These are phyloP conservation scores for Microctenopoma steveboyesi DNA, from an alignment of 2,797 vertebrate species.

Conservation along the genomic window DNA sequence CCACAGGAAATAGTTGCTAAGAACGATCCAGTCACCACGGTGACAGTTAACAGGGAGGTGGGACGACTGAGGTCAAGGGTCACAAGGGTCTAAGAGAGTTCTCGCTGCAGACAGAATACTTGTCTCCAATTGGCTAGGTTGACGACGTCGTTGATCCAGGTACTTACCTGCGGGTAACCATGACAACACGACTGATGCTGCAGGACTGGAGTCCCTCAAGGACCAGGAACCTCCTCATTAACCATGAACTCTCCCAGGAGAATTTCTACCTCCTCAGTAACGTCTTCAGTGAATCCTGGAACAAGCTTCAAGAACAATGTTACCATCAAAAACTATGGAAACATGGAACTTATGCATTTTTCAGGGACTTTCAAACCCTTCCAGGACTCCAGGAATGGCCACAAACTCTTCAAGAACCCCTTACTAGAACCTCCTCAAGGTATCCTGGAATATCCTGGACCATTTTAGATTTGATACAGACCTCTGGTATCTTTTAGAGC, in stretches of 20 bases:
- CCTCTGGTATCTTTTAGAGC: too few relatives aligned
- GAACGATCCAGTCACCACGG: slow-evolving; percentile 58
- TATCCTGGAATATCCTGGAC: too few relatives aligned
- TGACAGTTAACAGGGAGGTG: slow-evolving; percentile 68
- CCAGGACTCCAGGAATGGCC: too few relatives aligned
- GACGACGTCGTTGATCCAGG: neutral
- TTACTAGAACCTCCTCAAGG: too few relatives aligned
- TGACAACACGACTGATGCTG: neutral
- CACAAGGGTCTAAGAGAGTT: neutral
- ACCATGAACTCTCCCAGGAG: neutral
- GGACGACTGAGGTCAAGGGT: slow-evolving; percentile 68
- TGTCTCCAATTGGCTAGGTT: neutral
- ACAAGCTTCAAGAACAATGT: too few relatives aligned
- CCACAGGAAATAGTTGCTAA: slow-evolving; percentile 74
- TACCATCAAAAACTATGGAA: too few relatives aligned
- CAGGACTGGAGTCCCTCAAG: neutral
- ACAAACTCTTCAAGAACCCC: too few relatives aligned
- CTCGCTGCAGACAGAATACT: neutral
- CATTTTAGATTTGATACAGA: too few relatives aligned
- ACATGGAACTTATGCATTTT: too few relatives aligned
- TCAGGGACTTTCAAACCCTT: too few relatives aligned
- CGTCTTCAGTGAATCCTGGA: too few relatives aligned
- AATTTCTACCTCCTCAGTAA: too few relatives aligned
- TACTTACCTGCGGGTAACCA: slow-evolving; percentile 18
- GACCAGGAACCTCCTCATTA: neutral